Evolutionary conservation across 2,797 vertebrate genomes (phyloP).

Genomic region (Aldrovandia affinis): DNA sequence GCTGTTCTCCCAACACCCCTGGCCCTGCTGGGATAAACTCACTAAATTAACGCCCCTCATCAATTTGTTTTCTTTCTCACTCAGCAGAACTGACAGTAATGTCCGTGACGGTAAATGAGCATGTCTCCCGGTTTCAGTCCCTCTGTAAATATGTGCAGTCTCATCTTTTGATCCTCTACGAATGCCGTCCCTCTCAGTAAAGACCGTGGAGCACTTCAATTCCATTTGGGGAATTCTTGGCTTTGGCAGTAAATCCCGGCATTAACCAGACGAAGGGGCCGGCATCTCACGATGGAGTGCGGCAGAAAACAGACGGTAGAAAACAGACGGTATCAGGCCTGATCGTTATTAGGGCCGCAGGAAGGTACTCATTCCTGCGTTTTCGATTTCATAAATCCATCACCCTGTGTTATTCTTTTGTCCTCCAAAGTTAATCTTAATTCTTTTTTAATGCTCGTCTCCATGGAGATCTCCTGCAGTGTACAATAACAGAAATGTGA

Average conservation of each 20-base stretch:
- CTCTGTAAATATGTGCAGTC: neutral
- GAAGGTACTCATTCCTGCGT: conserved; percentile 38
- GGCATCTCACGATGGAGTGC: neutral
- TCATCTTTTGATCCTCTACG: neutral
- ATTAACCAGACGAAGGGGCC: conserved; percentile 1
- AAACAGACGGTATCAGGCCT: neutral
- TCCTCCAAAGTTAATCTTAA: neutral
- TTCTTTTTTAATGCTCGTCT: conserved; percentile 13
- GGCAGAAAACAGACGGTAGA: neutral
- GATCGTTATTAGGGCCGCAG: neutral
- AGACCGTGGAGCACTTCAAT: neutral
- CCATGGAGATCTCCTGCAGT: conserved; percentile 38
- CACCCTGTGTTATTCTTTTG: neutral
- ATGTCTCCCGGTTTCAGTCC: neutral
- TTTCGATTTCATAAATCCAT: conserved; percentile 31
- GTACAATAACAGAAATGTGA: conserved; percentile 33
- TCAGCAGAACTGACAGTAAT: no score
- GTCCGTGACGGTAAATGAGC: neutral
- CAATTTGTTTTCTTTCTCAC: neutral
- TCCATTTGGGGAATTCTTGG: neutral
- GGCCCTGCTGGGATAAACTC: neutral
- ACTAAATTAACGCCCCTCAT: neutral
- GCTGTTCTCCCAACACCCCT: neutral
- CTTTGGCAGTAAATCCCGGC: neutral
- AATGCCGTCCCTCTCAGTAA: neutral